Conservation (phyloP, 2,797 vertebrate genomes). For the Myotis daubentonii region DNA sequence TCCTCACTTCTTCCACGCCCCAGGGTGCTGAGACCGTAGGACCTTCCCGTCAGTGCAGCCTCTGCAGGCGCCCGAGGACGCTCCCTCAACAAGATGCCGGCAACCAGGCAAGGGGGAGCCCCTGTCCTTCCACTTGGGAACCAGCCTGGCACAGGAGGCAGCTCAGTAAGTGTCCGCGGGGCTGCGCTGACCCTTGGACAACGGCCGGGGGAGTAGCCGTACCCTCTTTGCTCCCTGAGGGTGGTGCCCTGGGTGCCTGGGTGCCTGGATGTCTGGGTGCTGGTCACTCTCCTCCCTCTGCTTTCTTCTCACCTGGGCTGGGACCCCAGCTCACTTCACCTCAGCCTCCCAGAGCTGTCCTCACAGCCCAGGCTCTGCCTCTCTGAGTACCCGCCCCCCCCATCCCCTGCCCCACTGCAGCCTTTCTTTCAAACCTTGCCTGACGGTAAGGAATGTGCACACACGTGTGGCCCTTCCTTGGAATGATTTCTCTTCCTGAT, state of each 20-base stretch:
- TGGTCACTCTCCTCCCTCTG: no score
- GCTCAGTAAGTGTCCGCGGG: background rate
- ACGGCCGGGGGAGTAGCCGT: background rate
- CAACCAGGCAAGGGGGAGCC: background rate
- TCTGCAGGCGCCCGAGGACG: accelerated
- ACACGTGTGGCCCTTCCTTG: no score
- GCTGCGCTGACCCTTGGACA: background rate
- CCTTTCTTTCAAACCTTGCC: background rate
- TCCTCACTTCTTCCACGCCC: background rate
- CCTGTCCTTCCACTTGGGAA: background rate
- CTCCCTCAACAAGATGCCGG: no score
- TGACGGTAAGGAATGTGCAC: background rate
- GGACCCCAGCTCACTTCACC: background rate
- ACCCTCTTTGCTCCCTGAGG: background rate
- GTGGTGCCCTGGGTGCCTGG: background rate
- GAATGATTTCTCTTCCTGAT: background rate
- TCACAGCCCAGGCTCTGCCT: background rate
- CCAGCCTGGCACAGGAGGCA: background rate
- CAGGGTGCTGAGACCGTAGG: background rate
- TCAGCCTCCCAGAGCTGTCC: background rate
- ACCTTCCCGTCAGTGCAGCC: background rate
- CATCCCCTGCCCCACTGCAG: background rate
- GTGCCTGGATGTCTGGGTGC: background rate
- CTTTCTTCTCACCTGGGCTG: background rate
- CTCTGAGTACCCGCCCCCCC: no score